Evolutionary conservation across 2,888 invertebrate genomes (phyloP).

Genomic region (Lydus trimaculatus): DNA sequence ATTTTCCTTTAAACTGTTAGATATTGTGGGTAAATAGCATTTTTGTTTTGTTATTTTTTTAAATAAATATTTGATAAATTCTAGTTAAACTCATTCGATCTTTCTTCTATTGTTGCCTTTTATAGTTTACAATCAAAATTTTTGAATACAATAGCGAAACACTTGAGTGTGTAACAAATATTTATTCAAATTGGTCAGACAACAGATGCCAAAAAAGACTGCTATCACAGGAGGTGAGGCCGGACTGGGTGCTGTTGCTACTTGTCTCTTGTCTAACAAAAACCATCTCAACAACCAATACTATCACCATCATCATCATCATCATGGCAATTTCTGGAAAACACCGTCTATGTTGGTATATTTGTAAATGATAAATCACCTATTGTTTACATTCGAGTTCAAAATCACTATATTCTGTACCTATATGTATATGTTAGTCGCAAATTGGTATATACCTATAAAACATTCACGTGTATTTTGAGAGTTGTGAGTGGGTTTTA

Average conservation of each 20-base stretch:
- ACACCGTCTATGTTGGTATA: background rate
- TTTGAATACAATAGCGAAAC: constrained; percentile 13
- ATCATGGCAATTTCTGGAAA: constrained; percentile 29
- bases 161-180: background rate
- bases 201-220: background rate
- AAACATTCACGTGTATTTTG: constrained; percentile 24
- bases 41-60: background rate
- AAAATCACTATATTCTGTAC: too few species aligned
- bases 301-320: too few species aligned
- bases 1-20: background rate
- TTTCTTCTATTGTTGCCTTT: constrained; percentile 5
- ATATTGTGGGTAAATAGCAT: background rate
- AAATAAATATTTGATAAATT: background rate
- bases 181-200: constrained; percentile 12
- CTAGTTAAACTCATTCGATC: background rate
- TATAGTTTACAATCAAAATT: constrained; percentile 5
- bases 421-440: constrained; percentile 30
- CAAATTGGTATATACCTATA: constrained; percentile 25
- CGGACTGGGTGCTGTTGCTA: background rate
- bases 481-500: constrained; percentile 14
- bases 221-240: background rate
- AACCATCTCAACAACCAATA: constrained; percentile 11
- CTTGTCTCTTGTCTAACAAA: background rate
- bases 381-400: constrained; percentile 21
- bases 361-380: too few species aligned